Percentiles rank a stretch among this genome's conserved stretches.
phyloP scores from a whole-genome alignment of 2,113 vertebrate species.

The Oenanthe melanoleuca region DNA sequence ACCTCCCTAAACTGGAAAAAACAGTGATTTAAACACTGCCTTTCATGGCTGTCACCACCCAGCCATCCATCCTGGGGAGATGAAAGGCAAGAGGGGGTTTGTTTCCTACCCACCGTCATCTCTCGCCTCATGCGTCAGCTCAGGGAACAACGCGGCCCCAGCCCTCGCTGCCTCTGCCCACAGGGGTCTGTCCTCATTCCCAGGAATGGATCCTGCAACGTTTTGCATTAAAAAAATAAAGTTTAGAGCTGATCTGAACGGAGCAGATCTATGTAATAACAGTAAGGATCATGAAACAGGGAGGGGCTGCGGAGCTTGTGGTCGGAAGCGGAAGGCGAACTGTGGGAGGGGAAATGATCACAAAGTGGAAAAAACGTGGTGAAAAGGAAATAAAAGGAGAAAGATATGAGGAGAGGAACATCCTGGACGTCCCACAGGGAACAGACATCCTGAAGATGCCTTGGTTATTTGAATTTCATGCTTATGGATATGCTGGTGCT shows the following conservation, averaged over 20 bases:
- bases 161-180: neutral
- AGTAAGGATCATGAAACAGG: accelerated
- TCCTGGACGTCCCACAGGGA: accelerated
- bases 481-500: accelerated
- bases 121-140: neutral
- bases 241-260: neutral
- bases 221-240: neutral
- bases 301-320: neutral
- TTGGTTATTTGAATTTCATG: neutral
- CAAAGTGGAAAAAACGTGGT: neutral
- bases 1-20: accelerated
- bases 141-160: neutral
- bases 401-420: accelerated
- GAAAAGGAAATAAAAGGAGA: neutral
- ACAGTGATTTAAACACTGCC: accelerated
- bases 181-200: neutral
- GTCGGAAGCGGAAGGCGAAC: accelerated
- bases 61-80: neutral
- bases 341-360: neutral
- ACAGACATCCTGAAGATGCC: neutral
- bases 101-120: neutral
- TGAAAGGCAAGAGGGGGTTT: neutral
- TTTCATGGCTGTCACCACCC: neutral
- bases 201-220: neutral
- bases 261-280: neutral